Conservation (phyloP, 2,113 vertebrate species). For the Esox niger region DNA sequence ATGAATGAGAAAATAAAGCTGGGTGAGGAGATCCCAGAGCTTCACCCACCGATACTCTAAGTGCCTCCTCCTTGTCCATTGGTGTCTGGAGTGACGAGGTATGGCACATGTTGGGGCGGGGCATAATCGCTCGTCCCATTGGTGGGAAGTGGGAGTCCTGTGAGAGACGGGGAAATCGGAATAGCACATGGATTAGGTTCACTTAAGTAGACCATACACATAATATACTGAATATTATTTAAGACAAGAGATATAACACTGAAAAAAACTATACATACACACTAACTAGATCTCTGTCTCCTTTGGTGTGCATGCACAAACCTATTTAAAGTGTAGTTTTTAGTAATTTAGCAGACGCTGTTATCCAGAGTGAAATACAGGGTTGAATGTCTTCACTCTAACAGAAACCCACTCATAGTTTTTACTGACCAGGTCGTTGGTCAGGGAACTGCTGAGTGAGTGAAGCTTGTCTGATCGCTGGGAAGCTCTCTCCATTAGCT, state of each 20-base stretch:
- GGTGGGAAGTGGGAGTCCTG: constrained; percentile 70
- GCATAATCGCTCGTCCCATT: constrained; percentile 52
- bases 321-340: too few species aligned
- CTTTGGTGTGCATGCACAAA: too few species aligned
- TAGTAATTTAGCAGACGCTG: too few species aligned
- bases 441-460: constrained; percentile 68
- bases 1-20: too few species aligned
- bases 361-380: too few species aligned
- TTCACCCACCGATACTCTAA: constrained; percentile 65
- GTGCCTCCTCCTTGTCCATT: constrained; percentile 72
- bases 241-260: neutral
- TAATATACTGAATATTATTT: neutral
- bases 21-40: neutral
- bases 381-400: too few species aligned
- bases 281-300: too few species aligned
- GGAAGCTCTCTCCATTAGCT: constrained; percentile 72
- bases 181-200: neutral
- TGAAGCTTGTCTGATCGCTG: constrained; percentile 73
- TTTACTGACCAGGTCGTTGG: constrained; percentile 67
- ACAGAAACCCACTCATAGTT: too few species aligned
- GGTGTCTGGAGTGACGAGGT: constrained; percentile 74
- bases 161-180: neutral
- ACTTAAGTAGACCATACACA: neutral
- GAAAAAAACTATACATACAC: constrained; percentile 5
- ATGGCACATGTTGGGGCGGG: constrained; percentile 71